phyloP scores from a whole-genome alignment of 2,888 invertebrate genomes.

The Drosophila fungiperda region DNA sequence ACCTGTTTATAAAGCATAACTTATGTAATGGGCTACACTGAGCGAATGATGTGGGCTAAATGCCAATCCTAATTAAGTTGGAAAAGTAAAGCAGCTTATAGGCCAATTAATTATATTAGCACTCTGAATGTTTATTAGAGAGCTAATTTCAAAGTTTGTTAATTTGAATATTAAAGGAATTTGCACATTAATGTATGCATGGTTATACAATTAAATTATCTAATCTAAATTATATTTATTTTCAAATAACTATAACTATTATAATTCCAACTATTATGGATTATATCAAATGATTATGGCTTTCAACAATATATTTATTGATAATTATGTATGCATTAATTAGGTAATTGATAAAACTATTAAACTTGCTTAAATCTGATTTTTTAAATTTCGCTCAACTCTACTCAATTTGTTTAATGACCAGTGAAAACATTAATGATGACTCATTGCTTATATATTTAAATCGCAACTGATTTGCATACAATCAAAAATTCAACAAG shows the following conservation, averaged over 20 bases:
- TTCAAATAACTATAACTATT: background rate
- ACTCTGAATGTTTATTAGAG: background rate
- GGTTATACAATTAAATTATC: background rate
- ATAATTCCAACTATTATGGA: background rate
- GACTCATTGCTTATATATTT: background rate
- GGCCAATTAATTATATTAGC: background rate
- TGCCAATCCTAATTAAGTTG: constrained; percentile 1
- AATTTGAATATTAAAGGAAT: background rate
- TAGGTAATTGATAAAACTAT: background rate
- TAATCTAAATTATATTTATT: background rate
- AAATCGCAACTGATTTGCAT: background rate
- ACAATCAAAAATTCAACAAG: constrained; percentile 18
- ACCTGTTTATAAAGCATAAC: constrained; percentile 54
- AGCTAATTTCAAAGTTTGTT: background rate
- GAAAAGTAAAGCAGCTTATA: background rate
- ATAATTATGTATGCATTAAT: background rate
- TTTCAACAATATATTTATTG: background rate
- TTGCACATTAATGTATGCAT: background rate
- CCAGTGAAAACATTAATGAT: background rate
- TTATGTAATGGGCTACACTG: constrained; percentile 57
- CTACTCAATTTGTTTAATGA: background rate
- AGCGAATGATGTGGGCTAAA: constrained; percentile 3
- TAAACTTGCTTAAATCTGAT: background rate
- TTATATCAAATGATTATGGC: background rate
- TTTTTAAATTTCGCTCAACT: background rate